These are phyloP conservation scores for Globia sparganii DNA, from an alignment of 2,888 invertebrate genomes.

Conservation along the genomic window DNA sequence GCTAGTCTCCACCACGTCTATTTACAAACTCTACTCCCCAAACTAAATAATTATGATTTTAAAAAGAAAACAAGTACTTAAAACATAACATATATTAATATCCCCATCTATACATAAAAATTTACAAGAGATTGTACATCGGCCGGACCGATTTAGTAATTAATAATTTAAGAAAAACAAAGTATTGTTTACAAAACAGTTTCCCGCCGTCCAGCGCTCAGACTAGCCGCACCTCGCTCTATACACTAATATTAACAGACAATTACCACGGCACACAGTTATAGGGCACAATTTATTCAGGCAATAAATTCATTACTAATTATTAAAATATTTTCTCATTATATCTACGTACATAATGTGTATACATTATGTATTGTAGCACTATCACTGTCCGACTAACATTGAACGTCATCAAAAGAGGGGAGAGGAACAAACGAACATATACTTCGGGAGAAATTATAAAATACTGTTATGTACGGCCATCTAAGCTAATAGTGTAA, in stretches of 20 bases:
- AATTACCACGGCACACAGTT: slow-evolving; percentile 83
- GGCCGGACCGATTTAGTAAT: slow-evolving; percentile 79
- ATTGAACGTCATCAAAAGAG: slow-evolving; percentile 72
- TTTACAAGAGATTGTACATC: slow-evolving; percentile 89
- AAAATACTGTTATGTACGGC: slow-evolving; percentile 65
- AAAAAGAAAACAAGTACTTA: slow-evolving; percentile 80
- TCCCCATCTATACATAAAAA: slow-evolving; percentile 89
- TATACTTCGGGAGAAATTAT: slow-evolving; percentile 66
- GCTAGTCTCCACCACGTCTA: slow-evolving; percentile 72
- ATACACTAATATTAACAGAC: slow-evolving; percentile 70
- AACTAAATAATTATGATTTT: slow-evolving; percentile 75
- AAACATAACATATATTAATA: slow-evolving; percentile 88
- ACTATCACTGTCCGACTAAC: slow-evolving; percentile 82
- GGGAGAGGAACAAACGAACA: slow-evolving; percentile 62
- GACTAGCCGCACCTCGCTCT: slow-evolving; percentile 70
- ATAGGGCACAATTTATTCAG: slow-evolving; percentile 87
- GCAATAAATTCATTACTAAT: slow-evolving; percentile 77
- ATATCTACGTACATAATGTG: slow-evolving; percentile 80
- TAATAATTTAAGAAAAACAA: slow-evolving; percentile 81
- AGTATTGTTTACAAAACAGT: slow-evolving; percentile 68
- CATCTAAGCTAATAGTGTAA: slow-evolving; percentile 74
- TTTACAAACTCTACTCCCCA: slow-evolving; percentile 78
- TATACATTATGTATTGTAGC: slow-evolving; percentile 81
- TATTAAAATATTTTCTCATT: slow-evolving; percentile 73
- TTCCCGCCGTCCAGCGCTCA: slow-evolving; percentile 67